Evolutionary conservation across 2,113 vertebrate species (phyloP).

Genomic region (Myxocyprinus asiaticus): DNA sequence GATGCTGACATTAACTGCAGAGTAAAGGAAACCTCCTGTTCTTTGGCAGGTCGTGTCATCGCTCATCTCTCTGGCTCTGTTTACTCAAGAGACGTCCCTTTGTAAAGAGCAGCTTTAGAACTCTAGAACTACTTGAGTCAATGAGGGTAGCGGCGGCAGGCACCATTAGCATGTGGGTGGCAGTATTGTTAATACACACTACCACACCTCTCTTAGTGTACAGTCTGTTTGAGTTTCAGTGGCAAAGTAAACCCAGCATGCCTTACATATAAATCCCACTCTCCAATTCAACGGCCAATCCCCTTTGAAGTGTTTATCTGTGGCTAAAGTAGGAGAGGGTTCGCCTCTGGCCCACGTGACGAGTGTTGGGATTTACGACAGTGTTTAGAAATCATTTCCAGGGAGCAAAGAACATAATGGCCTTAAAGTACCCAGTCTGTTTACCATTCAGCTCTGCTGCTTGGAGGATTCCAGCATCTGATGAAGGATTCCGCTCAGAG

Average conservation of each 20-base stretch:
- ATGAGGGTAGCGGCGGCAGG: constrained; percentile 42
- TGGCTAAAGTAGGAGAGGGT: constrained; percentile 43
- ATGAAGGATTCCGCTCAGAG: not conserved
- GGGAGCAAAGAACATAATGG: constrained; percentile 49
- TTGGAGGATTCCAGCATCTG: constrained; percentile 23
- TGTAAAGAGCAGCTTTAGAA: constrained; percentile 30
- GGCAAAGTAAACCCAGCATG: constrained; percentile 59
- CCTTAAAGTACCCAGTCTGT: constrained; percentile 44
- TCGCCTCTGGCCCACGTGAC: constrained; percentile 39
- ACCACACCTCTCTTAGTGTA: constrained; percentile 47
- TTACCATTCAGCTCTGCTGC: constrained; percentile 23
- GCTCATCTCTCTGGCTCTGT: constrained; percentile 48
- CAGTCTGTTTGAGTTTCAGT: constrained; percentile 68
- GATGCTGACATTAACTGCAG: constrained; percentile 9
- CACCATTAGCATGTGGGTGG: constrained; percentile 49
- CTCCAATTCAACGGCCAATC: constrained; percentile 37
- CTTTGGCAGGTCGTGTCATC: constrained; percentile 45
- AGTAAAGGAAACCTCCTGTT: constrained; percentile 42
- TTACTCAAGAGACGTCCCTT: constrained; percentile 50
- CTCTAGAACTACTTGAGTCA: constrained; percentile 35
- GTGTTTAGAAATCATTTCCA: constrained; percentile 53
- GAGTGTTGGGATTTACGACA: constrained; percentile 51
- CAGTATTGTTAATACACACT: constrained; percentile 18
- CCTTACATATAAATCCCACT: constrained; percentile 51
- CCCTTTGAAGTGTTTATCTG: constrained; percentile 57